A percentile compares a stretch with the other conserved stretches of the same genome.
These are phyloP conservation scores for Clarias pachynema DNA, from an alignment of 2,797 vertebrate genomes.

Conservation along the genomic window DNA sequence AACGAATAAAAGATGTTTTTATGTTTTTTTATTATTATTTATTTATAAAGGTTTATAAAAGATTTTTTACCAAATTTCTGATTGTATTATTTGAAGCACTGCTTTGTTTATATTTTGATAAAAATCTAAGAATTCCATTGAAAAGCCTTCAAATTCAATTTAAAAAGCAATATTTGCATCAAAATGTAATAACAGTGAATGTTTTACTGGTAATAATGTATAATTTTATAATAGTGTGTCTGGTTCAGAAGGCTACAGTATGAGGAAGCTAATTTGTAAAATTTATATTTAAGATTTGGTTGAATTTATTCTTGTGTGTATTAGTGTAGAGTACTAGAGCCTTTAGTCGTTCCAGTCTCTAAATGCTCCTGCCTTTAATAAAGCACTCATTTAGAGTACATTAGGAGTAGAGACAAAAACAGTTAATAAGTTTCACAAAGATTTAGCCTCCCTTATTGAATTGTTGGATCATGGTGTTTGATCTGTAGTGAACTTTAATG, in stretches of 20 bases:
- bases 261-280: background rate
- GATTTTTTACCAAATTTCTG: background rate
- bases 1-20: background rate
- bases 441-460: background rate
- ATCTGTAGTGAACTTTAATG: background rate
- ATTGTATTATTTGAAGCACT: background rate
- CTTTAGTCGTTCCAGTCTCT: background rate
- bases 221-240: no score
- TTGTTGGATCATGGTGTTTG: background rate
- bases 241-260: background rate
- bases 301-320: background rate
- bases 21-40: background rate
- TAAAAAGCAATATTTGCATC: background rate
- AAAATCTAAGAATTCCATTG: background rate
- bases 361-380: background rate
- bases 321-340: background rate
- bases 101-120: background rate
- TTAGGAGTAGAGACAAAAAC: background rate
- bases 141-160: background rate
- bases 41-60: background rate
- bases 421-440: background rate
- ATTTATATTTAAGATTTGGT: no score
- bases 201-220: background rate
- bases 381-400: background rate
- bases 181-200: background rate